These are phyloP conservation scores for Dryas iulia DNA, from an alignment of 1,140 invertebrate species.

Conservation along the genomic window DNA sequence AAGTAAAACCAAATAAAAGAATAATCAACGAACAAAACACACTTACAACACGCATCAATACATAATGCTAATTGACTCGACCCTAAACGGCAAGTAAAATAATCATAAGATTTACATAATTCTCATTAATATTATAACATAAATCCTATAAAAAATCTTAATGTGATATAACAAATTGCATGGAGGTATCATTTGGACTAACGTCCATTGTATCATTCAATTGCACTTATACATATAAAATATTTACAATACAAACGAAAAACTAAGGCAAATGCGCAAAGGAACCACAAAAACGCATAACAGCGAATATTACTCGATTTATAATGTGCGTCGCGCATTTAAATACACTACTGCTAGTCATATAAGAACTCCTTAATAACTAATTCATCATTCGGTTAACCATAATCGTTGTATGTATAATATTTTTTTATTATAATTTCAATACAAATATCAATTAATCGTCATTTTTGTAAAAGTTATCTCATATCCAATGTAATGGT, in stretches of 20 bases:
- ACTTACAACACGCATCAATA: constrained; percentile 8
- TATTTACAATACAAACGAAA: constrained; percentile 26
- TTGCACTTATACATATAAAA: constrained; percentile 29
- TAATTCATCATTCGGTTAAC: background rate
- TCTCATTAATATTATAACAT: constrained; percentile 16
- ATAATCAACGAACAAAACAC: constrained; percentile 12
- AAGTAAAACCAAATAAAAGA: constrained; percentile 7
- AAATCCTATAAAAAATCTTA: constrained; percentile 12
- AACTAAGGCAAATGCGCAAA: constrained; percentile 37
- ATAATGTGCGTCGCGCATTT: constrained; percentile 11
- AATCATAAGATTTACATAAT: constrained; percentile 9
- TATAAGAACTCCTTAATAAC: background rate
- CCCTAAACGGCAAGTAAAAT: constrained; percentile 21
- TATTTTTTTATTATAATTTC: background rate
- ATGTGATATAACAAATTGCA: constrained; percentile 29
- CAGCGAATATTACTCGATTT: constrained; percentile 12
- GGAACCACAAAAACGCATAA: constrained; percentile 32
- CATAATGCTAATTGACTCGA: constrained; percentile 15
- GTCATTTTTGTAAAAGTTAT: background rate
- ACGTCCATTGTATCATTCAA: constrained; percentile 12
- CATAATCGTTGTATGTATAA: background rate
- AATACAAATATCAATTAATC: background rate
- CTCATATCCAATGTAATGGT: background rate
- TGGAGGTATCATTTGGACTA: constrained; percentile 20
- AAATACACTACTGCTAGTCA: background rate